Conservation (phyloP, 2,113 vertebrate species). For the Thermophis baileyi region DNA sequence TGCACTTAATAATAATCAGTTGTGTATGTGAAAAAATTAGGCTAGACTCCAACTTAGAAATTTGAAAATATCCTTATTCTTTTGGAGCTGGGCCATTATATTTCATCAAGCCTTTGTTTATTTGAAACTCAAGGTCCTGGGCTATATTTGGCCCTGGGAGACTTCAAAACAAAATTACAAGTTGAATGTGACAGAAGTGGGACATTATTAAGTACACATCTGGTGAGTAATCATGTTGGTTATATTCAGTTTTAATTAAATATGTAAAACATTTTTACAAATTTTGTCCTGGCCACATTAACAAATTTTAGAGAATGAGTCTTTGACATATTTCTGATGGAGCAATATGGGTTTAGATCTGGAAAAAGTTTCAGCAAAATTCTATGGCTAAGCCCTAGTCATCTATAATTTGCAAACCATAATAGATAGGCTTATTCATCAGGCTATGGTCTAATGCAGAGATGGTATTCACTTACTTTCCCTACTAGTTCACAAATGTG, state of each 20-base stretch:
- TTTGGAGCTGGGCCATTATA: not conserved
- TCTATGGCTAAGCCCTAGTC: not conserved
- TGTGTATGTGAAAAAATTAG: not conserved
- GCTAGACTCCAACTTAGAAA: not conserved
- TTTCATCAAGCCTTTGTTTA: not conserved
- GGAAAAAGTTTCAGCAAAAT: not conserved
- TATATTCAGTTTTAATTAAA: not conserved
- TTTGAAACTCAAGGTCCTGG: not conserved
- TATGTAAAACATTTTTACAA: not conserved
- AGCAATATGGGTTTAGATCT: not conserved
- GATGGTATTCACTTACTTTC: too few species aligned
- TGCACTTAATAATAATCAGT: not conserved
- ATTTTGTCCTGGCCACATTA: not conserved
- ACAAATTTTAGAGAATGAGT: not conserved
- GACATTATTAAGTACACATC: not conserved
- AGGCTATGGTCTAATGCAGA: not conserved
- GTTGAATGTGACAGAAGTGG: not conserved
- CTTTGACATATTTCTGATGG: not conserved
- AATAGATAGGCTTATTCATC: not conserved
- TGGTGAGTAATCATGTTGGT: not conserved
- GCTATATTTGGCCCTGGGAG: not conserved
- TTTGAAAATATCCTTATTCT: not conserved
- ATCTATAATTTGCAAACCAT: not conserved
- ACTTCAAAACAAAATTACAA: not conserved
- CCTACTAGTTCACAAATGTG: too few species aligned